Evolutionary conservation across 2,888 invertebrate species (phyloP).

Genomic region (Ormyrus pomaceus): DNA sequence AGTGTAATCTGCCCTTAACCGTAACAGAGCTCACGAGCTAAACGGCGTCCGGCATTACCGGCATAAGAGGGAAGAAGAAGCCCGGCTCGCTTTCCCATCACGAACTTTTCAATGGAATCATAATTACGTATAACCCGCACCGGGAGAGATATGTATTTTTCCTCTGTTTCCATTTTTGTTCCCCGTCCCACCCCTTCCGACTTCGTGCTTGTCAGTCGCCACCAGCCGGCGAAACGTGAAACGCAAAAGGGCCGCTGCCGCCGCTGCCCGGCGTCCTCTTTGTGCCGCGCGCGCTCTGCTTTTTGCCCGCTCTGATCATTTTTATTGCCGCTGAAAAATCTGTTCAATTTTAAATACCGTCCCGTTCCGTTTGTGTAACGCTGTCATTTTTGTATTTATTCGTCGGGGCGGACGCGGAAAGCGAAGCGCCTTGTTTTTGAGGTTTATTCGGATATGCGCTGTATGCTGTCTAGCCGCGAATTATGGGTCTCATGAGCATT

Average conservation of each 20-base stretch:
- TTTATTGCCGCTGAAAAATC: constrained; percentile 34
- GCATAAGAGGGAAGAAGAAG: constrained; percentile 57
- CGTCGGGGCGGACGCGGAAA: not conserved
- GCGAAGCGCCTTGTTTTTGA: not conserved
- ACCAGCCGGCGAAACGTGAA: constrained; percentile 55
- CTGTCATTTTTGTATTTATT: not conserved
- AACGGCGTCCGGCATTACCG: constrained; percentile 62
- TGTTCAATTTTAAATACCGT: constrained; percentile 22
- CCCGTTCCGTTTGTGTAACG: not conserved
- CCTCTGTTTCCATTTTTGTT: constrained; percentile 42
- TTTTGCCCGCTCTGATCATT: constrained; percentile 29
- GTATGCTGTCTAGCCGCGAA: too few species aligned
- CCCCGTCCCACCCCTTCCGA: constrained; percentile 2
- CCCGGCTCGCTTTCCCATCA: constrained; percentile 40
- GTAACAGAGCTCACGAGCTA: not conserved
- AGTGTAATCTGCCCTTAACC: not conserved
- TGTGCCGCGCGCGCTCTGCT: not conserved
- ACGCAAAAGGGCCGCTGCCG: constrained; percentile 55
- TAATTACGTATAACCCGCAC: constrained; percentile 61
- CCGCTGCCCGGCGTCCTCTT: not conserved
- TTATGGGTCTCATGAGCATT: too few species aligned
- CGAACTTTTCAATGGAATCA: constrained; percentile 68
- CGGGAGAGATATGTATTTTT: constrained; percentile 58
- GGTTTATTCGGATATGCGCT: not conserved
- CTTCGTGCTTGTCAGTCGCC: constrained; percentile 12